These are phyloP conservation scores for Rhagoletis zephyria DNA, from an alignment of 1,140 invertebrate genomes.

Conservation along the genomic window DNA sequence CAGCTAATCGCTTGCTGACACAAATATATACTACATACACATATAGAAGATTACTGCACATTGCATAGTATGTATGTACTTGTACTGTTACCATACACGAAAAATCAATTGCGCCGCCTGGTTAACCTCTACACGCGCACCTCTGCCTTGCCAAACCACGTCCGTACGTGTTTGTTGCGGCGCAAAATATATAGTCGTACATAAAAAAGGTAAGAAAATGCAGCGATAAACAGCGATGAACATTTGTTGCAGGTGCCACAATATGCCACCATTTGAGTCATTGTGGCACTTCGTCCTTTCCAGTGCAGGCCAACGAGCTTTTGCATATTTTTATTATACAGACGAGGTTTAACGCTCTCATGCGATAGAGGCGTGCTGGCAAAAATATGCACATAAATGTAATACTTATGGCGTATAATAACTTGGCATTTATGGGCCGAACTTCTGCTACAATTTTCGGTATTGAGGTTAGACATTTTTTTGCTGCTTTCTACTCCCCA, in stretches of 20 bases:
- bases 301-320: background rate
- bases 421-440: background rate
- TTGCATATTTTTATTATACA: conserved; percentile 35
- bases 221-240: conserved; percentile 28
- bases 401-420: background rate
- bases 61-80: background rate
- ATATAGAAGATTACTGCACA: background rate
- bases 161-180: background rate
- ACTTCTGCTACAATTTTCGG: background rate
- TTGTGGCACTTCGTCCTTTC: conserved; percentile 17
- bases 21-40: background rate
- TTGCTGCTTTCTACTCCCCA: too few relatives aligned
- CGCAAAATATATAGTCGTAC: background rate
- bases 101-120: conserved; percentile 27
- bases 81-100: background rate
- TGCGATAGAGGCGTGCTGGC: background rate
- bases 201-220: conserved; percentile 16
- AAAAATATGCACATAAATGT: background rate
- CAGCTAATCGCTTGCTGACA: background rate
- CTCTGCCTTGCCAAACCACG: background rate
- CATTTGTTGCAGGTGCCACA: conserved; percentile 47
- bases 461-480: too few relatives aligned
- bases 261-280: conserved; percentile 20
- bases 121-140: conserved; percentile 4
- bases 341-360: background rate